These are phyloP conservation scores for Pandemis heparana DNA, from an alignment of 2,888 invertebrate species.

Conservation along the genomic window DNA sequence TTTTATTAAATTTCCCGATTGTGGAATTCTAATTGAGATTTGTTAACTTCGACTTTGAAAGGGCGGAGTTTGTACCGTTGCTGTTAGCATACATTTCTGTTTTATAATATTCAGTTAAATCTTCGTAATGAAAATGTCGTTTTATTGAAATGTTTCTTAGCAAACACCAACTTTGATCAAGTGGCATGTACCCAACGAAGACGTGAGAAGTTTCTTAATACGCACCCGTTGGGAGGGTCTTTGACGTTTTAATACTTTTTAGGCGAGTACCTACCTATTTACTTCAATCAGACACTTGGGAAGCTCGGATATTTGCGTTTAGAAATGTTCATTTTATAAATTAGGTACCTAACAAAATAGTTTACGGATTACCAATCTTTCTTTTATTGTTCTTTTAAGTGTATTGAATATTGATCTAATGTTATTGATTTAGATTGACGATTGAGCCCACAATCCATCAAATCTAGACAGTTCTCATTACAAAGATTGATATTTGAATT, in stretches of 20 bases:
- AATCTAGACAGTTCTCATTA: no score
- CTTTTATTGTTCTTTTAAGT: no score
- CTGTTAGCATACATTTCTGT: slow-evolving; percentile 3
- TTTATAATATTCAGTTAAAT: slow-evolving; percentile 17
- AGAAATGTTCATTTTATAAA: not conserved
- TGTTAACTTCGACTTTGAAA: slow-evolving; percentile 25
- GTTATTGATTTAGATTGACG: no score
- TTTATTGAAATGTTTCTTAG: slow-evolving; percentile 25
- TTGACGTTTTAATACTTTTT: slow-evolving; percentile 30
- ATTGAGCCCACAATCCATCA: no score
- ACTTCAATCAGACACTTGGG: not conserved
- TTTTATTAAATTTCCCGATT: slow-evolving; percentile 9
- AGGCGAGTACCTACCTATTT: not conserved
- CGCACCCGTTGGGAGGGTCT: not conserved
- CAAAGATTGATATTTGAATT: no score
- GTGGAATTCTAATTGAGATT: slow-evolving; percentile 24
- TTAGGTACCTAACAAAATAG: not conserved
- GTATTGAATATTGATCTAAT: no score
- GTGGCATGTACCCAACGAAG: slow-evolving; percentile 12
- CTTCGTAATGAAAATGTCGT: slow-evolving; percentile 11
- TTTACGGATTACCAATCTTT: not conserved
- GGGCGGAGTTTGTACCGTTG: slow-evolving; percentile 12
- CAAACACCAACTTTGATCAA: slow-evolving; percentile 25
- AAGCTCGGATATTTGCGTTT: not conserved
- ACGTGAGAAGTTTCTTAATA: slow-evolving; percentile 40